Conservation (phyloP, 1,140 invertebrate genomes). For the Drosophila sechellia region DNA sequence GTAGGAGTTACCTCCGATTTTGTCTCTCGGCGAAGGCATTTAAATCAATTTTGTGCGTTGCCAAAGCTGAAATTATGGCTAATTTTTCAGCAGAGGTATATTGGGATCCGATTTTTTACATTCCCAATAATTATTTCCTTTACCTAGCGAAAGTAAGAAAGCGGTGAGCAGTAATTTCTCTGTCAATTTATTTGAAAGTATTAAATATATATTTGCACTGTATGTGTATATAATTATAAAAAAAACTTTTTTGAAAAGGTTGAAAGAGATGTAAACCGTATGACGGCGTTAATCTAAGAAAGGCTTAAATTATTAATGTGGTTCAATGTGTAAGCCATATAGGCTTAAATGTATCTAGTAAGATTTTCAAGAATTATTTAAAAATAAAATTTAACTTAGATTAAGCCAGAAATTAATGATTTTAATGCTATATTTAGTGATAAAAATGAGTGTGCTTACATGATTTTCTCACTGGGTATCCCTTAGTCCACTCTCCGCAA, state of each 20-base stretch:
- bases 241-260: not conserved
- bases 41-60: slow-evolving; percentile 51
- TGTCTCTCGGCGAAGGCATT: slow-evolving; percentile 30
- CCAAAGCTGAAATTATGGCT: not conserved
- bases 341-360: no score
- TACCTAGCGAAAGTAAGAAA: not conserved
- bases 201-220: not conserved
- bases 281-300: not conserved
- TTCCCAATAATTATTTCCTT: not conserved
- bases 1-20: slow-evolving; percentile 52
- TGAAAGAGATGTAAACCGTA: not conserved
- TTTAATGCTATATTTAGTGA: no score
- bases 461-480: not conserved
- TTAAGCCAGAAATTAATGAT: no score
- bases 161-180: not conserved
- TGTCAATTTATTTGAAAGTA: not conserved
- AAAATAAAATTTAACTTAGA: no score
- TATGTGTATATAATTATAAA: not conserved
- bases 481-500: not conserved
- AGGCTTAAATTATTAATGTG: no score
- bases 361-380: no score
- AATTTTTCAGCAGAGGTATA: slow-evolving; percentile 9
- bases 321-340: no score
- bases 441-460: not conserved
- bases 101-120: not conserved